phyloP scores from a whole-genome alignment of 2,797 vertebrate genomes.

The Salmo trutta region DNA sequence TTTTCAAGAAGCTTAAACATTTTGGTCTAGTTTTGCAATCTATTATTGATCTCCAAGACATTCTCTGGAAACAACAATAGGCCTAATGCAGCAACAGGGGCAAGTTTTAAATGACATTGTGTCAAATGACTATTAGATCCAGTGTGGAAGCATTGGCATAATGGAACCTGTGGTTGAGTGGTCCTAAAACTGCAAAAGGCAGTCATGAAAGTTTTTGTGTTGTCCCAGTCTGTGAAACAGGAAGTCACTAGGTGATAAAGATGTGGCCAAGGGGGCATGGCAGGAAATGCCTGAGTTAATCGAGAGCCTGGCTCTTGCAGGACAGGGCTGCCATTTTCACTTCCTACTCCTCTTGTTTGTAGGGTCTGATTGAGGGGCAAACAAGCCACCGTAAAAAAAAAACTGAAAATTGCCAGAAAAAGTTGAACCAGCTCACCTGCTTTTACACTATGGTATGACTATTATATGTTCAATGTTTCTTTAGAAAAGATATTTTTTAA shows the following conservation, averaged over 20 bases:
- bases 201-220: not conserved
- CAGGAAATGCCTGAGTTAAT: constrained; percentile 29
- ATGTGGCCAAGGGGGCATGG: constrained; percentile 4
- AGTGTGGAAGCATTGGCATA: too few relatives aligned
- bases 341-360: not conserved
- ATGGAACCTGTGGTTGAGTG: not conserved
- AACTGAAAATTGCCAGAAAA: too few relatives aligned
- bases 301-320: constrained; percentile 1
- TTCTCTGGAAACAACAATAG: not conserved
- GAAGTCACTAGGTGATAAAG: constrained; percentile 39
- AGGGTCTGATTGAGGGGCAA: not conserved
- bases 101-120: not conserved
- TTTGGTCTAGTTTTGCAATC: not conserved
- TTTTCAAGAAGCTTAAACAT: not conserved
- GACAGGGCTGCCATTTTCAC: not conserved
- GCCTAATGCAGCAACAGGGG: not conserved
- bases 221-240: constrained; percentile 20
- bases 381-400: not conserved
- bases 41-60: not conserved
- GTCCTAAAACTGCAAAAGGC: not conserved
- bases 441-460: too few relatives aligned
- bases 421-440: too few relatives aligned
- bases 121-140: not conserved
- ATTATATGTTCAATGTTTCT: too few relatives aligned
- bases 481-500: too few relatives aligned